Base-by-base conservation (phyloP, 2,113 vertebrate genomes). In the Macquaria australasica region DNA sequence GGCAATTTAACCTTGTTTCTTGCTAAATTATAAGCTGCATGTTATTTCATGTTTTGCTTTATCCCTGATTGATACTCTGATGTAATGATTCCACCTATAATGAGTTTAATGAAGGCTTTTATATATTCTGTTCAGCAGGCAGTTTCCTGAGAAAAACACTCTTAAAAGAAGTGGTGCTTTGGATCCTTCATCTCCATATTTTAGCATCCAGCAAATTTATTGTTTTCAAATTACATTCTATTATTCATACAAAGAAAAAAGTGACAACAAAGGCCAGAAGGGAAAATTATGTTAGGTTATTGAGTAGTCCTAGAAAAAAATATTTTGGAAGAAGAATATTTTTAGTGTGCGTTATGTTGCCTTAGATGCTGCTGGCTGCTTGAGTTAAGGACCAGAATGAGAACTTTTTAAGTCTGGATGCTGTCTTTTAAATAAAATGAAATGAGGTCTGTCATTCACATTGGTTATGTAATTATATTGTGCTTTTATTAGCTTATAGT, bases 51-150 rank as follows among this genome's bases (percentile, higher is more conserved):
- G 72, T 87, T 82, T 79, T 70, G 16, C 59, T 37, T 73, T 31
- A 31, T 73, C 43, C 55, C 43, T 48, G 55, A 85, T 66, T 83
- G 55, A 73, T 80, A n/a, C 59, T 50, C 16, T 10, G 70, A 83
- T 77, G 63, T 48, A 82, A 71, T 71, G 39, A 85, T 78, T 74
- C 34, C 58, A 39, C 41, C 77, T 56, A 71, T 89, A 81, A 91
- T 83, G 34, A 76, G 8, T 82, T 69, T 64, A 62, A 66, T 88
- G 81, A 56, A 88, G 74, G 62, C 69, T 84, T 56, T 28, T 64
- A 18, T 50, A 55, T 84, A 58, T 83, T 64, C 76, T 75, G 37
- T 79, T 62, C 48, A 73, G 41, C 16, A 77, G 76, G 53, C 59
- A 68, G n/a, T 78, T 83, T 80, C 39, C 64, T 16, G 23, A 55